Evolutionary conservation across 1,140 invertebrate species (phyloP).

Genomic region (Paracyclopina nana): DNA sequence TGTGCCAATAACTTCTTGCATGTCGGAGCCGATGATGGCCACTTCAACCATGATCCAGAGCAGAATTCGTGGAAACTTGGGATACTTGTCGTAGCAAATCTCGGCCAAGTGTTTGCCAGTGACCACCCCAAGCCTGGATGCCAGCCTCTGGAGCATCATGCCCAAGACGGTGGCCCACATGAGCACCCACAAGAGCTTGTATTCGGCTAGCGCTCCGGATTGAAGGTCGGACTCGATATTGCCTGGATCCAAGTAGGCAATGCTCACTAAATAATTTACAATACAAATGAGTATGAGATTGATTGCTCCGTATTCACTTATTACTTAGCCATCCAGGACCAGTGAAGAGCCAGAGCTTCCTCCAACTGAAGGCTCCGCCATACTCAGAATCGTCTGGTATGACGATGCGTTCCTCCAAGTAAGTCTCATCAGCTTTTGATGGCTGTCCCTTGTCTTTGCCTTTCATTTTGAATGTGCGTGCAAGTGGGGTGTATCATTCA

Average conservation of each 20-base stretch:
- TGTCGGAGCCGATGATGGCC: slow-evolving; percentile 79
- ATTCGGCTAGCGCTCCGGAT: slow-evolving; percentile 48
- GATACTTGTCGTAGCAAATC: slow-evolving; percentile 60
- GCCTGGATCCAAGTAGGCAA: slow-evolving; percentile 78
- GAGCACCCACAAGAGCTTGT: slow-evolving; percentile 60
- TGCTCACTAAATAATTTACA: too few relatives aligned
- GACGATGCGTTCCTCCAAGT: neutral
- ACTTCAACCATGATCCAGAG: slow-evolving; percentile 88
- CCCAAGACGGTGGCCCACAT: slow-evolving; percentile 66
- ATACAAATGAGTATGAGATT: too few relatives aligned
- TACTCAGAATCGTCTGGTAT: neutral
- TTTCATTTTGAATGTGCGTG: too few relatives aligned
- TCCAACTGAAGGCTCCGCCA: slow-evolving; percentile 45
- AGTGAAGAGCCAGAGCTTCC: slow-evolving; percentile 78
- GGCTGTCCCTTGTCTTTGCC: too few relatives aligned
- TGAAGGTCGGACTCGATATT: slow-evolving; percentile 78
- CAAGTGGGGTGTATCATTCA: too few relatives aligned
- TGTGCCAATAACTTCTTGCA: slow-evolving; percentile 70
- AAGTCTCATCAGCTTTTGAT: slow-evolving; percentile 4
- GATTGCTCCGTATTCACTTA: too few relatives aligned
- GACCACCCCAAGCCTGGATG: slow-evolving; percentile 62
- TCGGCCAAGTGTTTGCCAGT: slow-evolving; percentile 62
- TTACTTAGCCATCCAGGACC: slow-evolving; percentile 77
- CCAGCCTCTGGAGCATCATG: slow-evolving; percentile 61
- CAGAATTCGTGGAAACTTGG: slow-evolving; percentile 47